Conservation (phyloP, 2,797 vertebrate genomes). For the Tadarida brasiliensis region DNA sequence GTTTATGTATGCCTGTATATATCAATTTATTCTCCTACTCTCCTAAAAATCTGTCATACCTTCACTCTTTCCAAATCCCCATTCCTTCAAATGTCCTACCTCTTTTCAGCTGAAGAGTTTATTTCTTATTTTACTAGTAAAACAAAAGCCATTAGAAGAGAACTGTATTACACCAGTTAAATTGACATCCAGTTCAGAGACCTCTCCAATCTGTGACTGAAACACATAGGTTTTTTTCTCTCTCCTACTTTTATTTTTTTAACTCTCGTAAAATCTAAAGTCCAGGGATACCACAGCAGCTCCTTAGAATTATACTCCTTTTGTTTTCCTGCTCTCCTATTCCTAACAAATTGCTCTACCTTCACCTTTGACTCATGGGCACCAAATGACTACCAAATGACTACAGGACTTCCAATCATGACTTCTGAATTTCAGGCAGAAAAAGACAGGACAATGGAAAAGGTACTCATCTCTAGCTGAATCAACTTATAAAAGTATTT, state of each 20-base stretch:
- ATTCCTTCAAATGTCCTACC: background rate
- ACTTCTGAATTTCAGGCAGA: background rate
- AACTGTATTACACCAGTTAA: background rate
- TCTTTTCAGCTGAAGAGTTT: background rate
- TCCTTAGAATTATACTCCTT: background rate
- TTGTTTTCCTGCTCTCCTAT: background rate
- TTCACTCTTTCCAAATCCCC: background rate
- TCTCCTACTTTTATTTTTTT: background rate
- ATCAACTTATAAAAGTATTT: background rate
- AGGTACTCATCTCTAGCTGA: background rate
- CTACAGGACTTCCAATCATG: background rate
- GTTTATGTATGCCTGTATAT: background rate
- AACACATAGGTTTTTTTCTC: background rate
- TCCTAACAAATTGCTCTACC: background rate
- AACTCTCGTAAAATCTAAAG: background rate
- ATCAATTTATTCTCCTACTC: background rate
- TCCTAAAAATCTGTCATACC: constrained; percentile 5
- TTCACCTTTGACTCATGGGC: background rate
- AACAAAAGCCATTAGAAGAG: background rate
- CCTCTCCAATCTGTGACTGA: background rate
- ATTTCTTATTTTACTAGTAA: constrained; percentile 3
- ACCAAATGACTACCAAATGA: background rate
- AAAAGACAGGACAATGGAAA: background rate
- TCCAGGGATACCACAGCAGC: background rate
- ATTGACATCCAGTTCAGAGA: background rate